A percentile compares a stretch with the other conserved stretches of the same genome.
phyloP scores from a whole-genome alignment of 30 jellyfish, hydroid and myxozoan genomes.

The Hydractinia echinata region DNA sequence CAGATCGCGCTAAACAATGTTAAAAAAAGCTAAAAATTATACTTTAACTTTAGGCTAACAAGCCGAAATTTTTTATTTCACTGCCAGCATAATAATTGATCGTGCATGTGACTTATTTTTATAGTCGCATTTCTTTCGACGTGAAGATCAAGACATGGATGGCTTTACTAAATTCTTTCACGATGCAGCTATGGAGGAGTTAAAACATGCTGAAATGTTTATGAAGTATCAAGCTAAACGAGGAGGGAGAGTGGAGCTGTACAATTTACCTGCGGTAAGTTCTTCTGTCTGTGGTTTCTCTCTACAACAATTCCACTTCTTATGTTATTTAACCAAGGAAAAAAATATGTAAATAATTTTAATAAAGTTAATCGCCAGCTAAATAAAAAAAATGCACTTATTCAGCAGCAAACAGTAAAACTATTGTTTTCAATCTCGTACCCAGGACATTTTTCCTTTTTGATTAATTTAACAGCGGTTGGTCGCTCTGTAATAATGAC shows the following conservation, averaged over 20 bases:
- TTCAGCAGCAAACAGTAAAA: too few species aligned
- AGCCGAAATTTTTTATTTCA: too few species aligned
- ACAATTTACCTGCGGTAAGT: conserved; percentile 27
- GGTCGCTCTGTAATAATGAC: too few species aligned
- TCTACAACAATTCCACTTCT: too few species aligned
- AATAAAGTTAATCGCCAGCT: too few species aligned
- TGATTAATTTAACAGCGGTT: too few species aligned
- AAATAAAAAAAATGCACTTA: too few species aligned
- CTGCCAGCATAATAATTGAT: neutral
- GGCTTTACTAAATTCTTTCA: conserved; percentile 41
- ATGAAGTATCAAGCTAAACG: conserved; percentile 43
- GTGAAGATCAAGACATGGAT: conserved; percentile 35
- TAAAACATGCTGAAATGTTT: conserved; percentile 43
- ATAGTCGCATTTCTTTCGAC: conserved; percentile 36
- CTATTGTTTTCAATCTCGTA: too few species aligned
- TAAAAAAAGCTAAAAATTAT: neutral
- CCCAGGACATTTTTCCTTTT: too few species aligned
- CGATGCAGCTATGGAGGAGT: conserved; percentile 42
- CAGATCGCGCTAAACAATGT: neutral
- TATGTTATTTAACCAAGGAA: too few species aligned
- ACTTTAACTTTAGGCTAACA: neutral
- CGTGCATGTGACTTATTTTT: neutral
- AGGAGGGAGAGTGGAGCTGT: conserved; percentile 18
- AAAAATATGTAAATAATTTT: too few species aligned
- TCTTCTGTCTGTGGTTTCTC: neutral